Evolutionary conservation across 2,888 invertebrate species (phyloP).

Genomic region (Mechanitis messenoides): DNA sequence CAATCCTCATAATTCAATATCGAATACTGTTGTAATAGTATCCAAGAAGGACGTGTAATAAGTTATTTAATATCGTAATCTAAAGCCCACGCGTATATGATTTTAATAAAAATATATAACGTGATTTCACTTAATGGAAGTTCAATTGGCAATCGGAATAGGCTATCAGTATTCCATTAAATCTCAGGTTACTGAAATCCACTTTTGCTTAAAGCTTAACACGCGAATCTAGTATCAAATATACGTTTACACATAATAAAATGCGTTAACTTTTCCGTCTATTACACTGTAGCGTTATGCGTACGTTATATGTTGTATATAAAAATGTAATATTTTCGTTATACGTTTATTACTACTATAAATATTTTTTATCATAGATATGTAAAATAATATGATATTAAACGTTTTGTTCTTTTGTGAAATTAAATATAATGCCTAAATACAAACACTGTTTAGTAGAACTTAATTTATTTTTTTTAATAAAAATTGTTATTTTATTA

Average conservation of each 20-base stretch:
- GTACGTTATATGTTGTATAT: background rate
- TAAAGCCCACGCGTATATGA: background rate
- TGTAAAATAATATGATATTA: too few species aligned
- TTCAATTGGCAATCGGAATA: slow-evolving; percentile 49
- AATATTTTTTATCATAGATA: too few species aligned
- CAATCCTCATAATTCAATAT: background rate
- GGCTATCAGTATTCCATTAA: slow-evolving; percentile 49
- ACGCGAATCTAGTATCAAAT: slow-evolving; percentile 60
- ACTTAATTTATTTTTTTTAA: background rate
- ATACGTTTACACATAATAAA: slow-evolving; percentile 69
- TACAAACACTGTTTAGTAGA: too few species aligned
- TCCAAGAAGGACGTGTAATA: background rate
- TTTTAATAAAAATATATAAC: slow-evolving; percentile 8
- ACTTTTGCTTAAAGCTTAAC: slow-evolving; percentile 45
- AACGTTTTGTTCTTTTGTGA: too few species aligned
- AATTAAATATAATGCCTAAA: too few species aligned
- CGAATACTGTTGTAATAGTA: background rate
- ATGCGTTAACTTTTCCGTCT: slow-evolving; percentile 46
- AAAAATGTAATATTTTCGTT: too few species aligned
- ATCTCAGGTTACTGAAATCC: slow-evolving; percentile 48
- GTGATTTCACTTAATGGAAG: slow-evolving; percentile 25
- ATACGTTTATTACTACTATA: too few species aligned
- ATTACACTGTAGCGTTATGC: slow-evolving; percentile 43
- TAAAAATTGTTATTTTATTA: background rate
- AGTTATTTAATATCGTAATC: background rate